phyloP scores from a whole-genome alignment of 1,140 invertebrate genomes.

The Cotesia vestalis region DNA sequence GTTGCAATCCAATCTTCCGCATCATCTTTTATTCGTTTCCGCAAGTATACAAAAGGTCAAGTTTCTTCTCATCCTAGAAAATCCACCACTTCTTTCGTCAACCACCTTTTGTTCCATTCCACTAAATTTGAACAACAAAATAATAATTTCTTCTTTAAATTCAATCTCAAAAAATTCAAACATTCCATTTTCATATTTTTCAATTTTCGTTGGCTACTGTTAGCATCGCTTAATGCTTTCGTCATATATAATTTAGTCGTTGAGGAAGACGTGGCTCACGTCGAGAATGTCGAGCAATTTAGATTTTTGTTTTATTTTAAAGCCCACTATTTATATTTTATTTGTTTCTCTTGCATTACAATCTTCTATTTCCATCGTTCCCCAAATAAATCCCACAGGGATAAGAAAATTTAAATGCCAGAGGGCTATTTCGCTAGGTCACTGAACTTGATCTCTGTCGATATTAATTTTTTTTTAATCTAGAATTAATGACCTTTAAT shows the following conservation, averaged over 20 bases:
- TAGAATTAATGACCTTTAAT: not conserved
- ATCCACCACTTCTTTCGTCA: not conserved
- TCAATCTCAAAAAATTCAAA: no score
- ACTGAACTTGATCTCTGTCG: slow-evolving; percentile 17
- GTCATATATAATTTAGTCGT: not conserved
- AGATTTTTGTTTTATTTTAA: slow-evolving; percentile 19
- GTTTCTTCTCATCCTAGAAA: slow-evolving; percentile 23
- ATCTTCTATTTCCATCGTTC: slow-evolving; percentile 4
- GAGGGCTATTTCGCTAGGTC: slow-evolving; percentile 7
- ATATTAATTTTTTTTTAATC: slow-evolving; percentile 5
- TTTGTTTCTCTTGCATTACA: slow-evolving; percentile 27
- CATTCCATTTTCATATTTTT: no score
- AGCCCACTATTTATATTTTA: slow-evolving; percentile 1
- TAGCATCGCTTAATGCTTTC: not conserved
- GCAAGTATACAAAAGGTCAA: slow-evolving; percentile 21
- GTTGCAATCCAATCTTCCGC: slow-evolving; percentile 17
- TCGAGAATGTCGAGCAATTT: not conserved
- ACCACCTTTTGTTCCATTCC: not conserved
- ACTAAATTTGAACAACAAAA: not conserved
- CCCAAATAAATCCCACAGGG: slow-evolving; percentile 28
- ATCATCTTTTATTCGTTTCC: slow-evolving; percentile 23
- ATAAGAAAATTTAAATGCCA: slow-evolving; percentile 15
- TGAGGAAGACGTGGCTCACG: not conserved
- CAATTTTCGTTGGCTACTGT: not conserved
- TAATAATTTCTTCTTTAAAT: no score